These are phyloP conservation scores for Riptortus pedestris DNA, from an alignment of 1,140 invertebrate species.

Conservation along the genomic window DNA sequence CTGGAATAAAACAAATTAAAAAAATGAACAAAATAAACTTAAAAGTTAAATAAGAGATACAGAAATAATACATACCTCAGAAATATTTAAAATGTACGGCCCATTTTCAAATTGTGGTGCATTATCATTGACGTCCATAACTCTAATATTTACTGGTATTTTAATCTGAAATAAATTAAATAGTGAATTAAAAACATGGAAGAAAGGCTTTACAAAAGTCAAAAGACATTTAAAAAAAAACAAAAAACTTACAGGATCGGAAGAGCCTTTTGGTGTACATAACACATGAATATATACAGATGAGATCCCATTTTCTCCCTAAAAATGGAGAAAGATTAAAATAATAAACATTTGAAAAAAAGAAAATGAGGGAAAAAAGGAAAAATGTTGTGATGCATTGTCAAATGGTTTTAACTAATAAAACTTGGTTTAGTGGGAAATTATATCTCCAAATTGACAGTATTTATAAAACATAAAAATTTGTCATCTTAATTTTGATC, in stretches of 20 bases:
- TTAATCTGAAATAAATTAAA: slow-evolving; percentile 57
- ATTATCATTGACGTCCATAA: slow-evolving; percentile 89
- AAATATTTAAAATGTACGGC: slow-evolving; percentile 71
- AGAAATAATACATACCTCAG: slow-evolving; percentile 65
- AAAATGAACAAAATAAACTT: too few relatives aligned
- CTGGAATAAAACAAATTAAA: too few relatives aligned
- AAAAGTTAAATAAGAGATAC: too few relatives aligned
- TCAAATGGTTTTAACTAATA: too few relatives aligned
- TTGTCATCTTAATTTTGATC: too few relatives aligned
- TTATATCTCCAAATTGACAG: too few relatives aligned
- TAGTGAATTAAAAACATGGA: too few relatives aligned
- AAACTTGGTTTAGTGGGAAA: too few relatives aligned
- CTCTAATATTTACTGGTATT: slow-evolving; percentile 79
- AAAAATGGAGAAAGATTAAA: slow-evolving; percentile 23
- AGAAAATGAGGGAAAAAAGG: too few relatives aligned
- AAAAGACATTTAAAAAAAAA: background rate
- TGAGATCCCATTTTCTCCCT: slow-evolving; percentile 63
- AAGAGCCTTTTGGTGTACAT: slow-evolving; percentile 63
- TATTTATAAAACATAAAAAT: too few relatives aligned
- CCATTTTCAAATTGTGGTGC: slow-evolving; percentile 70
- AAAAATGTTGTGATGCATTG: too few relatives aligned
- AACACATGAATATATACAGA: slow-evolving; percentile 76
- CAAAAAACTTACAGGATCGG: slow-evolving; percentile 55
- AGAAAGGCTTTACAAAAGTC: too few relatives aligned
- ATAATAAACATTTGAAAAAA: background rate